A percentile compares a stretch with the other conserved stretches of the same genome.
phyloP scores from a whole-genome alignment of 2,797 vertebrate genomes.

The Microctenopoma stevenorrisi region DNA sequence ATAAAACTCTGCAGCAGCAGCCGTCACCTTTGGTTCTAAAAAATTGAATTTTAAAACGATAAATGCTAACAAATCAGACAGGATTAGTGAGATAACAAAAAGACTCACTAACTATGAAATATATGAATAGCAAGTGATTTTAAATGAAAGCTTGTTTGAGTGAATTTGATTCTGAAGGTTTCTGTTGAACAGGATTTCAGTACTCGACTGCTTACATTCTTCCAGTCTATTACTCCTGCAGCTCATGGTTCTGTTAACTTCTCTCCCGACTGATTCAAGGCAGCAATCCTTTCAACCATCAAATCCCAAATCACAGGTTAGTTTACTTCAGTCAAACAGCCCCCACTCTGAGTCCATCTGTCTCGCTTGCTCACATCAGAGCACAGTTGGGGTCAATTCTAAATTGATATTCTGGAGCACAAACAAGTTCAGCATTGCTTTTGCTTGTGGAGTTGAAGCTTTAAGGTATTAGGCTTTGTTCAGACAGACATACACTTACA shows the following conservation, averaged over 20 bases:
- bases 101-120: not conserved
- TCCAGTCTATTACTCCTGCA: conserved; percentile 67
- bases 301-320: conserved; percentile 81
- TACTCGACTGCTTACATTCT: conserved; percentile 46
- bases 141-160: conserved; percentile 15
- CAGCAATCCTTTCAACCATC: conserved; percentile 74
- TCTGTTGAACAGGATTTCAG: conserved; percentile 21
- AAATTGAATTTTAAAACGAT: conserved; percentile 27
- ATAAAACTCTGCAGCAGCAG: too few species aligned
- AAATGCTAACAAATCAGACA: conserved; percentile 32
- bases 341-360: conserved; percentile 70
- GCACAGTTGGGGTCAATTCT: conserved; percentile 42
- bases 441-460: conserved; percentile 23
- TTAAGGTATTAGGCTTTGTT: conserved; percentile 28
- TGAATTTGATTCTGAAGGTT: conserved; percentile 27
- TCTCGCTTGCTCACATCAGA: conserved; percentile 52
- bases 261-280: conserved; percentile 64
- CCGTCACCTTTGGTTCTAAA: too few species aligned
- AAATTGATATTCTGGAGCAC: conserved; percentile 60
- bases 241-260: conserved; percentile 69
- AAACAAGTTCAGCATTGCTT: conserved; percentile 39
- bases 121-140: conserved; percentile 12
- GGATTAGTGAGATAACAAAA: conserved; percentile 52
- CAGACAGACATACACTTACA: too few species aligned
- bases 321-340: conserved; percentile 71